phyloP scores from a whole-genome alignment of 2,113 vertebrate species.

The Embiotoca jacksoni region DNA sequence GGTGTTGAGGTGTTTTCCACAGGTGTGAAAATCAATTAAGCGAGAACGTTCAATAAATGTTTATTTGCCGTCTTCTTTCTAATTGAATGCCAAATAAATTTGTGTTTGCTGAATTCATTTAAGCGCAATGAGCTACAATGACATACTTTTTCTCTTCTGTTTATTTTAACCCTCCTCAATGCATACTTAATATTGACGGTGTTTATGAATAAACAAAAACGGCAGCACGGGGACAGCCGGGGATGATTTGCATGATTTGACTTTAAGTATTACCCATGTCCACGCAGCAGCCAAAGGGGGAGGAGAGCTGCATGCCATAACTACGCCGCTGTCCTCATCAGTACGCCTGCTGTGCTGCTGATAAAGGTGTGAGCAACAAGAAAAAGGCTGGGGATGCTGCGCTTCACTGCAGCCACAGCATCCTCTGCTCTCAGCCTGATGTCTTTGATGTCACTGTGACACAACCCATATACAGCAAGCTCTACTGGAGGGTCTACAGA shows the following conservation, averaged over 20 bases:
- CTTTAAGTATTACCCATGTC: constrained; percentile 41
- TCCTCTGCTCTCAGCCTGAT: constrained; percentile 48
- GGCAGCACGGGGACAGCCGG: constrained; percentile 15
- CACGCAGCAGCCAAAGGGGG: constrained; percentile 34
- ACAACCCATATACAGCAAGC: constrained; percentile 43
- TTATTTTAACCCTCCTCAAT: neutral
- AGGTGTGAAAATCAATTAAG: constrained; percentile 15
- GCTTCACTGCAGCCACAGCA: constrained; percentile 44
- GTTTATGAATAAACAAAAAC: constrained; percentile 6
- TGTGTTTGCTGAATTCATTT: constrained; percentile 20
- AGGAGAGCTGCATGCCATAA: constrained; percentile 27
- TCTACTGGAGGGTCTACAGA: constrained; percentile 44
- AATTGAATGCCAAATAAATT: constrained; percentile 36
- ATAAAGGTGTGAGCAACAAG: constrained; percentile 69
- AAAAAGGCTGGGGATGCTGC: constrained; percentile 45
- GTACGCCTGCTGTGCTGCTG: constrained; percentile 63
- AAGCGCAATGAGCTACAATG: neutral
- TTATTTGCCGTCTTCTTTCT: constrained; percentile 7
- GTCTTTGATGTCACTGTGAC: constrained; percentile 67
- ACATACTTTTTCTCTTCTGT: neutral
- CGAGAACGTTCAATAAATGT: constrained; percentile 19
- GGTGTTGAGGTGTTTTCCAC: neutral
- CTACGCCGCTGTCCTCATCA: constrained; percentile 55
- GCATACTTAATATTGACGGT: neutral
- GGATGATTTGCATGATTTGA: constrained; percentile 43